Evolutionary conservation across 2,888 invertebrate genomes (phyloP).

Genomic region (Drosophila neonasuta): DNA sequence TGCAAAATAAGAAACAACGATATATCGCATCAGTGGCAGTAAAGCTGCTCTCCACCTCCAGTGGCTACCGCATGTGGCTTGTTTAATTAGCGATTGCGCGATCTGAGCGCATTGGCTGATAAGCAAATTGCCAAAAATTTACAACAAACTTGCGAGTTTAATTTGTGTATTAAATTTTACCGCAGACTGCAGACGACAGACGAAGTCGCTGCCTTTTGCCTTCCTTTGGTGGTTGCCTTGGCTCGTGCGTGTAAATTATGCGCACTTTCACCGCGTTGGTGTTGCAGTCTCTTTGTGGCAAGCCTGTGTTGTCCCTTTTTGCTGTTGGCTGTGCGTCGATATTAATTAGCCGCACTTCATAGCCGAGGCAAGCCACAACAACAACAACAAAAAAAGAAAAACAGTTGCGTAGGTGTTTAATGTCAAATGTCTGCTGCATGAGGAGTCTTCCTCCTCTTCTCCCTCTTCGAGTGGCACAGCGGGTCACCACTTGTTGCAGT

Average conservation of each 20-base stretch:
- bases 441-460: background rate
- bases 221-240: slow-evolving; percentile 22
- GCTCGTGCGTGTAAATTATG: slow-evolving; percentile 72
- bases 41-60: background rate
- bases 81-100: slow-evolving; percentile 62
- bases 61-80: slow-evolving; percentile 68
- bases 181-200: background rate
- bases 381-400: background rate
- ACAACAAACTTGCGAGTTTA: slow-evolving; percentile 55
- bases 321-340: slow-evolving; percentile 56
- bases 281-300: slow-evolving; percentile 37
- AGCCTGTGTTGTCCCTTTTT: slow-evolving; percentile 43
- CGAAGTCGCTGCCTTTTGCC: background rate
- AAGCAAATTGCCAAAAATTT: slow-evolving; percentile 71
- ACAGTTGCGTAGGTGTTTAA: slow-evolving; percentile 61
- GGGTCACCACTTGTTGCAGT: slow-evolving; percentile 51
- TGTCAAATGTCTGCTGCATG: slow-evolving; percentile 45
- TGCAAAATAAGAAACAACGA: background rate
- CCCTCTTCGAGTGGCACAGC: background rate
- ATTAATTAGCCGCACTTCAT: slow-evolving; percentile 67
- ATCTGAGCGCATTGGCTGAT: slow-evolving; percentile 47
- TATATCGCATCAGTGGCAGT: background rate
- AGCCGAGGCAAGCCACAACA: slow-evolving; percentile 20
- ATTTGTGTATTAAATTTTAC: slow-evolving; percentile 47
- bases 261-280: slow-evolving; percentile 68